Conservation (phyloP, 2,113 vertebrate genomes). For the Gobio gobio region DNA sequence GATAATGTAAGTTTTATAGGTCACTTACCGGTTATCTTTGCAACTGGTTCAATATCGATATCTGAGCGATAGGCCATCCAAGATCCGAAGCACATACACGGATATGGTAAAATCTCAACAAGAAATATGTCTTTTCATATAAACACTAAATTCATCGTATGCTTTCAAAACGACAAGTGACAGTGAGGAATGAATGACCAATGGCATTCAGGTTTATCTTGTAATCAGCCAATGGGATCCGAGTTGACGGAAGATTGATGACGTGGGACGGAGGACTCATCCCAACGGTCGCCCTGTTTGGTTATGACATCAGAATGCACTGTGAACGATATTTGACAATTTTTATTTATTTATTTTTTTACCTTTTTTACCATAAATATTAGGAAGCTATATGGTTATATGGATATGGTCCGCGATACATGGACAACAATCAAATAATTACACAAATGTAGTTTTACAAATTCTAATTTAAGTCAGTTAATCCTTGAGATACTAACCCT, state of each 20-base stretch:
- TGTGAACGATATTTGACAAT: neutral
- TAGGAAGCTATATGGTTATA: neutral
- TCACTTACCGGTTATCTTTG: conserved; percentile 8
- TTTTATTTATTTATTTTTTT: no score
- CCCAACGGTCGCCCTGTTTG: neutral
- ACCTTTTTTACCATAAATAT: no score
- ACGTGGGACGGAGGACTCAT: neutral
- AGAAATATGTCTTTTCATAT: neutral
- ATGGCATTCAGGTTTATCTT: conserved; percentile 6
- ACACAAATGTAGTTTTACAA: neutral
- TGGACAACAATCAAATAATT: neutral
- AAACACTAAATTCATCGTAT: neutral
- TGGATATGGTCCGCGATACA: neutral
- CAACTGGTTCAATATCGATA: neutral
- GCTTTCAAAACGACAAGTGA: neutral
- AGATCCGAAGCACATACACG: neutral
- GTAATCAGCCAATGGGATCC: conserved; percentile 36
- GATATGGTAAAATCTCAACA: neutral
- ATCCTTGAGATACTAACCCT: neutral
- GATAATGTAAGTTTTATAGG: neutral
- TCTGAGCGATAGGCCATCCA: neutral
- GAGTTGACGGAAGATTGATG: neutral
- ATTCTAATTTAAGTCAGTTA: neutral
- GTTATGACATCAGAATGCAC: neutral
- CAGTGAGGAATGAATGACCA: conserved; percentile 8